Percentiles rank a stretch among this genome's conserved stretches.
Evolutionary conservation across 2,797 vertebrate genomes (phyloP).

Genomic region (Semaprochilodus insignis): DNA sequence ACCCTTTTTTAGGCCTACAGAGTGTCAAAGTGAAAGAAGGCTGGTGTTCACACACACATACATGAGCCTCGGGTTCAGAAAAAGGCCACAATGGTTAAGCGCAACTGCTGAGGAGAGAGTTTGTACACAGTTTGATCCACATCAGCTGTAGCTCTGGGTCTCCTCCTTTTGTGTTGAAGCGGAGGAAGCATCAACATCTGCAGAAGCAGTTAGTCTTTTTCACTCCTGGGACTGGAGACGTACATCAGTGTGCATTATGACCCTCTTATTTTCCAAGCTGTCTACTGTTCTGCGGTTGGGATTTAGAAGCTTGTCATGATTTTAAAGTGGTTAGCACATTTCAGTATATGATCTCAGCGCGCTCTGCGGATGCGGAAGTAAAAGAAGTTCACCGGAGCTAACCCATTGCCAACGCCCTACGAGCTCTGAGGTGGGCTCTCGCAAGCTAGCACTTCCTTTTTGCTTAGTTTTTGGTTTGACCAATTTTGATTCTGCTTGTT

Average conservation of each 20-base stretch:
- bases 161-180: conserved; percentile 19
- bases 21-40: conserved; percentile 1
- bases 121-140: conserved; percentile 15
- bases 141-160: conserved; percentile 13
- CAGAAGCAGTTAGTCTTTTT: conserved; percentile 41
- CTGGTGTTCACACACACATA: background rate
- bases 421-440: conserved; percentile 18
- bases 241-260: background rate
- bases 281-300: background rate
- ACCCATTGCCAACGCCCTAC: conserved; percentile 50
- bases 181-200: conserved; percentile 34
- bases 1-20: background rate
- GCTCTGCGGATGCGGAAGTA: conserved; percentile 47
- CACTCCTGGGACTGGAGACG: background rate
- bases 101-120: background rate
- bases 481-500: conserved; percentile 30
- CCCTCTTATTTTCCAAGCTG: background rate
- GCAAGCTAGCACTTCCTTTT: conserved; percentile 46
- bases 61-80: conserved; percentile 9
- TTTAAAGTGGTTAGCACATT: background rate
- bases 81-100: conserved; percentile 22
- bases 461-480: conserved; percentile 37
- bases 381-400: conserved; percentile 19
- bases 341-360: background rate
- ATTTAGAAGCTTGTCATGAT: background rate